A percentile compares a stretch with the other conserved stretches of the same genome.
Conservation (phyloP, 2,113 vertebrate genomes). For the Solenodon paradoxus region DNA sequence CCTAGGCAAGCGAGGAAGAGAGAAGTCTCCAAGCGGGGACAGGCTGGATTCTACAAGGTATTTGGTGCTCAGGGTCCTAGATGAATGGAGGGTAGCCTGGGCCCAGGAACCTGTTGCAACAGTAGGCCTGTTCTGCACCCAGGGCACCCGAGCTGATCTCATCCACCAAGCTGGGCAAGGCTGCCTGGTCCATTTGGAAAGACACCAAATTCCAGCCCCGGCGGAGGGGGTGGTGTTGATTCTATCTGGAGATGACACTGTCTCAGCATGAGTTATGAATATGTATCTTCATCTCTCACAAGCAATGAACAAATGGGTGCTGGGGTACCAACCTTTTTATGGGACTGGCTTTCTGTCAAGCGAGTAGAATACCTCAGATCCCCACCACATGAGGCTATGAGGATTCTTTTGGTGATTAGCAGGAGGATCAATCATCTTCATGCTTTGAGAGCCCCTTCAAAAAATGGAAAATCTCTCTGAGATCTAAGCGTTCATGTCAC, state of each 20-base stretch:
- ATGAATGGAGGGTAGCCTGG: not conserved
- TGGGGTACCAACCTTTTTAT: not conserved
- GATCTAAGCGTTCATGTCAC: not conserved
- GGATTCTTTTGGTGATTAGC: not conserved
- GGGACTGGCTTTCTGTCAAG: not conserved
- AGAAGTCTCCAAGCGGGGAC: not conserved
- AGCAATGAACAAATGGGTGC: not conserved
- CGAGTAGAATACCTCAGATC: not conserved
- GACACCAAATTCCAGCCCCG: slow-evolving; percentile 10
- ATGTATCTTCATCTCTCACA: not conserved
- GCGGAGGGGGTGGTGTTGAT: not conserved
- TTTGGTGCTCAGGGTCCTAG: not conserved
- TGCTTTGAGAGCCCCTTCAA: not conserved
- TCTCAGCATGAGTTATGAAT: not conserved
- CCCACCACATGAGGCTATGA: not conserved
- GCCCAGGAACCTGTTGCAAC: slow-evolving; percentile 32
- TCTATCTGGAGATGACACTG: slow-evolving; percentile 2
- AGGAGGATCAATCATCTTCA: not conserved
- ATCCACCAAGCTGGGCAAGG: not conserved
- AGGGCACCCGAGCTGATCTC: slow-evolving; percentile 30
- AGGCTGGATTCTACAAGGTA: not conserved
- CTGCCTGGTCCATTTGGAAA: slow-evolving; percentile 36
- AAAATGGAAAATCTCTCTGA: not conserved
- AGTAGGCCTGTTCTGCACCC: not conserved
- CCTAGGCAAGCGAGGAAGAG: slow-evolving; percentile 45